Base-by-base conservation (phyloP, 2,888 invertebrate species). In the Oscheius sp. region DNA sequence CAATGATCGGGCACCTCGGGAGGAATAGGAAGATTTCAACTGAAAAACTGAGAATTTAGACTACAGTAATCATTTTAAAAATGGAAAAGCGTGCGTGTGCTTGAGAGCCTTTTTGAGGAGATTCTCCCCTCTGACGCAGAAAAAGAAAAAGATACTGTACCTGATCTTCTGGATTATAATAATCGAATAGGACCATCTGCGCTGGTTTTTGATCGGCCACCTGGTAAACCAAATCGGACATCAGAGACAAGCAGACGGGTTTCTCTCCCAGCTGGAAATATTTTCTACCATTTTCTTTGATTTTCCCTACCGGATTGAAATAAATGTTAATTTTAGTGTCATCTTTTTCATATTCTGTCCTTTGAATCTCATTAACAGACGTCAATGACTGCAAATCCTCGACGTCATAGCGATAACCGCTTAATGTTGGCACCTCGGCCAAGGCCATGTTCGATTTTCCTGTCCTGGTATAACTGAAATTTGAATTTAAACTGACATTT, bases 141-240 rank as follows among this genome's bases (percentile, higher is more conserved):
- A 35, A 9, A 35, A 35, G 35, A 35, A 35, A 9, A 35, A 35
- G 35, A 35, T 6, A 45, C 3, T 35, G 27, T 55, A 87, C 86
- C 80, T 87, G 85, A 69, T 85, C 80, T 53, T 81, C 85, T 77
- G 93, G 93, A 89, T 96, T 95, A 86, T 95, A 96, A 85, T 96
- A 94, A 89, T 97, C 96, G 82, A 93, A 93, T 53, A 96, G 92
- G 53, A 93, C 92, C 77, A 95, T 94, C 82, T 93, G 92, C 27
- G 93, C 94, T 9, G 95, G 93, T 75, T 94, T 93, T 85, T 95
- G 94, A 68, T 93, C 92, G 2, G 94, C 94, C 13, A 95, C 93
- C 87, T 93, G 93, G 88, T 94, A 93, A 0, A 93, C 93, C 83
- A 94, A 92, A 84, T 93, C 93, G 7, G 94, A 94, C 7, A 93